Conservation (phyloP, 1,140 invertebrate genomes). For the Ephestia elutella region DNA sequence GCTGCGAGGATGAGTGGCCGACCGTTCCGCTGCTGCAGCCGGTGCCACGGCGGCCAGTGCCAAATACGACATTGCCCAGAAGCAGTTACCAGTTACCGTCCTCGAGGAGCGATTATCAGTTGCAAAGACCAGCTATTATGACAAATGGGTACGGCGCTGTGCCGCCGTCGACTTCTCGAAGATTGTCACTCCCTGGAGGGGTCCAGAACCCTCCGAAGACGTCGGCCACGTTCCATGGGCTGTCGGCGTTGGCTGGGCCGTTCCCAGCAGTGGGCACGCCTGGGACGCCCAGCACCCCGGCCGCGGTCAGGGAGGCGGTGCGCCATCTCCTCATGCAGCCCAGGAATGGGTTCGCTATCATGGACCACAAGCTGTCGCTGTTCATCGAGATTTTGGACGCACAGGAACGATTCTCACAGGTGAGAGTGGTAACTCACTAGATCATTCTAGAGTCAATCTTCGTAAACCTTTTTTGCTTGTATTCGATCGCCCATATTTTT, state of each 20-base stretch:
- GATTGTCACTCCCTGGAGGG: slow-evolving; percentile 54
- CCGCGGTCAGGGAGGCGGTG: slow-evolving; percentile 77
- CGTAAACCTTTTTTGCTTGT: too few relatives aligned
- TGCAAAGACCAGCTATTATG: slow-evolving; percentile 70
- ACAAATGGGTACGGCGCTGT: slow-evolving; percentile 67
- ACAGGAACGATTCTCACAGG: slow-evolving; percentile 86
- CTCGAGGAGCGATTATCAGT: slow-evolving; percentile 78
- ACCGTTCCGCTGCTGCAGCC: slow-evolving; percentile 57
- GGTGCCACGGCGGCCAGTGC: slow-evolving; percentile 58
- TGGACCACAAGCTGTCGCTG: slow-evolving; percentile 84
- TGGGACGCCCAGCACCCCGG: slow-evolving; percentile 73
- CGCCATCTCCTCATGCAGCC: slow-evolving; percentile 80
- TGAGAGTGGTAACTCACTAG: slow-evolving; percentile 43
- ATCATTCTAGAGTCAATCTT: neutral
- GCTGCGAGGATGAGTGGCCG: slow-evolving; percentile 60
- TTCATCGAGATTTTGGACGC: slow-evolving; percentile 87
- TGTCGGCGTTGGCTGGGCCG: slow-evolving; percentile 59
- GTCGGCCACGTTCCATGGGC: slow-evolving; percentile 78
- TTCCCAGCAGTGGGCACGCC: slow-evolving; percentile 53
- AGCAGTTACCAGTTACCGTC: slow-evolving; percentile 68
- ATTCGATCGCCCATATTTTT: too few relatives aligned
- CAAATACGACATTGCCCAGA: slow-evolving; percentile 62
- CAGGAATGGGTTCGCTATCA: slow-evolving; percentile 82
- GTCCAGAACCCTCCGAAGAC: slow-evolving; percentile 71
- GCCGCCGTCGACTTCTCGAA: slow-evolving; percentile 53